Base-by-base conservation (phyloP, 2,888 invertebrate genomes). In the Diaprepes abbreviatus region DNA sequence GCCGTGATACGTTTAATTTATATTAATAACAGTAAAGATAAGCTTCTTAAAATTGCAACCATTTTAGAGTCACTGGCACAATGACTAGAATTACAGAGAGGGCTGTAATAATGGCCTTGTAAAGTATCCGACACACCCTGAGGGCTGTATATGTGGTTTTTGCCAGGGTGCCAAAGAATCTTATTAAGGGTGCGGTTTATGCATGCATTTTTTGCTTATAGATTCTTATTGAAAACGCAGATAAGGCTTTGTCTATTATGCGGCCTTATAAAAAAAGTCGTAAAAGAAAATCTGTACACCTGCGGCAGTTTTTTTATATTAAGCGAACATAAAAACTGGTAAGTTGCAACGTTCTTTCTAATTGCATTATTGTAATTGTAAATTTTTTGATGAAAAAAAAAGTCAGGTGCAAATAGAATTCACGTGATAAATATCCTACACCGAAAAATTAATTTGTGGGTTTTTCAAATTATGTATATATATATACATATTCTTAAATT, bases 21-120 rank as follows among this genome's bases (percentile, higher is more conserved):
- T 75, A 76, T 78, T 77, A 77, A 77, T 75, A 74, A 73, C 67
- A 75, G 73, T 77, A 71, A 77, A 76, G 76, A 78, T 78, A 78
- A 77, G 78, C 78, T 77, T 72, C 78, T 77, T 77, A 77, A 76
- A 76, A 76, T 73, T 71, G 72, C 74, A 68, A 74, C 64, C 73
- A 74, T 74, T 78, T 74, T 71, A 62, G 71, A 74, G 70, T 73
- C 67, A 63, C 52, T 58, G 52, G 71, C 73, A 74, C 74, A 74
- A 74, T 73, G 75, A 76, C 73, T 69, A 64, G 73, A 74, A 76
- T 74, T 72, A 74, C 71, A 73, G 73, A 73, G 71, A 75, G 75
- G 73, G 62, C 45, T 66, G 67, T 58, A 70, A 68, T 74, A 74
- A 76, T 73, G 60, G 60, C 66, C 73, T 70, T 71, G 71, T 73